phyloP scores from a whole-genome alignment of 2,797 vertebrate genomes.

The Tokudaia tokunoshimensis region DNA sequence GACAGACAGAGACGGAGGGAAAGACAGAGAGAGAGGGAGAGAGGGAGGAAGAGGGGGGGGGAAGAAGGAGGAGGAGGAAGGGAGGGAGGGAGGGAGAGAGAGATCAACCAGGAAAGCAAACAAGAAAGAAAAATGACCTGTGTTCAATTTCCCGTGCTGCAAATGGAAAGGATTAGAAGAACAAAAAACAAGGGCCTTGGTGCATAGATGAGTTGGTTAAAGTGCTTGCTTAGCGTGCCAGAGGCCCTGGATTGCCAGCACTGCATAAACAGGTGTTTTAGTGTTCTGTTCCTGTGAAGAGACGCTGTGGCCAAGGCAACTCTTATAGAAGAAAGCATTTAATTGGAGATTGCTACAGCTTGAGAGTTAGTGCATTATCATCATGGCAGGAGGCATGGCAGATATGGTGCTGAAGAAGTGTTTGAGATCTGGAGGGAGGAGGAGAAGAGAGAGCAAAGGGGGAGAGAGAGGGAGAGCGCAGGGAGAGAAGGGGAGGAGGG shows the following conservation, averaged over 20 bases:
- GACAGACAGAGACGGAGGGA: too few species aligned
- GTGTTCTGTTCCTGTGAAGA: not conserved
- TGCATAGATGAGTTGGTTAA: not conserved
- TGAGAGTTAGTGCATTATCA: not conserved
- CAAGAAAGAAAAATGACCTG: not conserved
- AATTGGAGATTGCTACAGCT: not conserved
- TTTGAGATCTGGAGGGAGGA: not conserved
- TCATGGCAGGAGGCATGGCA: not conserved
- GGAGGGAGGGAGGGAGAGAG: not conserved
- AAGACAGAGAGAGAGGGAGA: too few species aligned
- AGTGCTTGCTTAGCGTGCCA: too few species aligned
- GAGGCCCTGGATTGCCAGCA: not conserved
- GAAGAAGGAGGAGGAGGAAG: too few species aligned
- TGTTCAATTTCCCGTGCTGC: not conserved
- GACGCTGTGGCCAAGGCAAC: not conserved
- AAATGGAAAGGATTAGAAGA: not conserved
- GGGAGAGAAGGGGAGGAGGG: not conserved
- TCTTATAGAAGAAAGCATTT: not conserved
- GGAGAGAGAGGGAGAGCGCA: too few species aligned
- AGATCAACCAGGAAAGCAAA: not conserved
- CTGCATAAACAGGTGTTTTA: not conserved
- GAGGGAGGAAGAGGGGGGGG: too few species aligned
- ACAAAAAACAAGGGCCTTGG: not conserved
- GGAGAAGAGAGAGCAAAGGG: not conserved
- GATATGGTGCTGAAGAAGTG: not conserved